Base-by-base conservation (phyloP, 2,888 invertebrate genomes). In the Omphaloscelis lunosa region DNA sequence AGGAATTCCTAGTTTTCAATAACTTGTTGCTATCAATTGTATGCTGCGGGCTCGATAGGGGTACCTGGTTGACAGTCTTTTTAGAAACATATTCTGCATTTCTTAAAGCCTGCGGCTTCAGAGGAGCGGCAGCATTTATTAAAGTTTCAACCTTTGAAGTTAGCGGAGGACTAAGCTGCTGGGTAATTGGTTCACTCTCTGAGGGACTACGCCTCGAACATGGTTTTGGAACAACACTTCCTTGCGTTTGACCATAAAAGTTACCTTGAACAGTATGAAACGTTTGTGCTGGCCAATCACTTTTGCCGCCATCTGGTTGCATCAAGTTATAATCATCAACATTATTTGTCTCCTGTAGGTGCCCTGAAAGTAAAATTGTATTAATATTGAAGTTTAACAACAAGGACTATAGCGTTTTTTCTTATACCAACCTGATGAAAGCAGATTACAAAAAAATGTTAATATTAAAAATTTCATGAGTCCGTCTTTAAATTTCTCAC, bases 131-230 rank as follows among this genome's bases (percentile, higher is more conserved):
- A 15, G 73, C 1, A 5, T 39, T 69, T 27, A 15, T 58, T n/a
- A 80, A 20, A n/a, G 85, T 73, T 41, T 85, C 75, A 23, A 78
- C 53, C 23, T 66, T 81, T 51, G 80, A 66, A 17, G 65, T n/a
- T 41, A 72, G 73, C 8, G 82, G 73, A 41, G 86, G 83, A 56
- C 69, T 73, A 83, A 83, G 74, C n/a, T 75, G 79, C 63, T 82
- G 72, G 12, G 68, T 69, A 39, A 72, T 53, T 56, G 73, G 65
- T 17, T 79, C 75, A 48, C 17, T 68, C 58, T 82, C 80, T 39
- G 71, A 72, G 56, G 79, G 77, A 63, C 81, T 84, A 15, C 86
- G 85, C 69, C 80, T 84, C 17, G 78, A 66, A 80, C 91, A 91
- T 34, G 91, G 89, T 79, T 86, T 89, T 45, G 73, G 29, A 53